A percentile compares a stretch with the other conserved stretches of the same genome.
Conservation (phyloP, 2,797 vertebrate species). For the Manis crassicaudata region DNA sequence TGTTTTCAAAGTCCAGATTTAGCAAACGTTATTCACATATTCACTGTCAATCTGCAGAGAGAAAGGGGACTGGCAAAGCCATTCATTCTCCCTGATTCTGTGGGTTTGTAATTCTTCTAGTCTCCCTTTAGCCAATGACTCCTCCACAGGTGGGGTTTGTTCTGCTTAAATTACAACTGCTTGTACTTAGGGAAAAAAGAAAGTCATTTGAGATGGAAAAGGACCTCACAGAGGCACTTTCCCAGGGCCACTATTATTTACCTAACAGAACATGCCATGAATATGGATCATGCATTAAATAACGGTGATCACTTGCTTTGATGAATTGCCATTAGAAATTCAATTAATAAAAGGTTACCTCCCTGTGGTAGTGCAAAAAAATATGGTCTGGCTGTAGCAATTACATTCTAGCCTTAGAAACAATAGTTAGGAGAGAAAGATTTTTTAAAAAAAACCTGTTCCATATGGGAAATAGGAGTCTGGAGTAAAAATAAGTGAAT, state of each 20-base stretch:
- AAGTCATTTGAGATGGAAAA: not conserved
- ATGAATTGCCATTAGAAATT: slow-evolving; percentile 70
- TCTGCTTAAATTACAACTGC: slow-evolving; percentile 19
- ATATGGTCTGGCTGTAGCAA: slow-evolving; percentile 5
- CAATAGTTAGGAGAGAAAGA: not conserved
- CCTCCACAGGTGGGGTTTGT: slow-evolving; percentile 38
- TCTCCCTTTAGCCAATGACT: slow-evolving; percentile 42
- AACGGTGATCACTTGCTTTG: slow-evolving; percentile 16
- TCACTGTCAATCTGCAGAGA: slow-evolving; percentile 67
- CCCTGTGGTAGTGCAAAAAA: slow-evolving; percentile 3
- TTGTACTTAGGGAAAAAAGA: not conserved
- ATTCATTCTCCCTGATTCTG: slow-evolving; percentile 49
- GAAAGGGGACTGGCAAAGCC: slow-evolving; percentile 56
- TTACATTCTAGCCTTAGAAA: slow-evolving; percentile 34
- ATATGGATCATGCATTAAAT: slow-evolving; percentile 55
- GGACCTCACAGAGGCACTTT: slow-evolving; percentile 8
- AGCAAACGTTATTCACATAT: slow-evolving; percentile 71
- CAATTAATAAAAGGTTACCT: slow-evolving; percentile 68
- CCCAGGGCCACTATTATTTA: slow-evolving; percentile 49
- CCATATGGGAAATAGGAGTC: not conserved
- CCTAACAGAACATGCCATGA: slow-evolving; percentile 27
- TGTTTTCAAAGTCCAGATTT: slow-evolving; percentile 75
- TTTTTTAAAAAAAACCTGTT: not conserved
- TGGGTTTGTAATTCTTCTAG: slow-evolving; percentile 51
- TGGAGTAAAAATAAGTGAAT: not conserved